phyloP scores from a whole-genome alignment of 2,888 invertebrate genomes.

The Brachyptera risi region DNA sequence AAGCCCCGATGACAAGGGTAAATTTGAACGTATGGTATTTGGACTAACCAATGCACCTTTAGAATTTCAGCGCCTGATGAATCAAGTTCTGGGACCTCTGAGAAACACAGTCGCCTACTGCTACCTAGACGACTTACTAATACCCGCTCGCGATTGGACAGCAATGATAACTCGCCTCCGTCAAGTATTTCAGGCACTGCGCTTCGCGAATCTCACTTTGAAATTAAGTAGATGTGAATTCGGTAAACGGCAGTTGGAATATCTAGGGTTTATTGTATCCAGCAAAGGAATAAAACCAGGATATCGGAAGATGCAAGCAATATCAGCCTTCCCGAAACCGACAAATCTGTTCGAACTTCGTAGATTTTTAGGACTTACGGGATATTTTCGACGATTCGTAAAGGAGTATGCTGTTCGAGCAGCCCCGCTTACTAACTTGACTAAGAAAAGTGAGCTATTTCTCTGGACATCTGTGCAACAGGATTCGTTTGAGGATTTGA shows the following conservation, averaged over 20 bases:
- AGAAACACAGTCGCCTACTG: too few relatives aligned
- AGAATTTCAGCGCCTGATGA: too few relatives aligned
- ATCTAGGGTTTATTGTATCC: constrained; percentile 38
- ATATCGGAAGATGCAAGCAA: constrained; percentile 33
- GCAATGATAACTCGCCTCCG: constrained; percentile 35
- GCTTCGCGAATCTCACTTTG: constrained; percentile 36
- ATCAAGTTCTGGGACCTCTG: too few relatives aligned
- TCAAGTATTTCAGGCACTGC: constrained; percentile 33
- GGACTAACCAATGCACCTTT: too few relatives aligned
- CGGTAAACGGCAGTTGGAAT: constrained; percentile 34
- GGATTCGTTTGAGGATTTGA: too few relatives aligned
- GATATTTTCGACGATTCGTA: constrained; percentile 39
- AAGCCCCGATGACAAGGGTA: too few relatives aligned
- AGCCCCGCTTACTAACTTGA: too few relatives aligned
- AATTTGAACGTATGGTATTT: too few relatives aligned
- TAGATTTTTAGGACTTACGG: constrained; percentile 38
- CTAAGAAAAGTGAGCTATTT: too few relatives aligned
- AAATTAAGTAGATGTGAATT: constrained; percentile 38
- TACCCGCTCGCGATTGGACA: constrained; percentile 34
- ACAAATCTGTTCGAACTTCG: constrained; percentile 29
- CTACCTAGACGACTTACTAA: constrained; percentile 37
- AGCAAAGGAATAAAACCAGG: constrained; percentile 34
- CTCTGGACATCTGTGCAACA: too few relatives aligned
- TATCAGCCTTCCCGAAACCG: constrained; percentile 34
- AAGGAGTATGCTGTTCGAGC: too few relatives aligned